Conservation (phyloP, 2,113 vertebrate species). For the Stegostoma tigrinum region DNA sequence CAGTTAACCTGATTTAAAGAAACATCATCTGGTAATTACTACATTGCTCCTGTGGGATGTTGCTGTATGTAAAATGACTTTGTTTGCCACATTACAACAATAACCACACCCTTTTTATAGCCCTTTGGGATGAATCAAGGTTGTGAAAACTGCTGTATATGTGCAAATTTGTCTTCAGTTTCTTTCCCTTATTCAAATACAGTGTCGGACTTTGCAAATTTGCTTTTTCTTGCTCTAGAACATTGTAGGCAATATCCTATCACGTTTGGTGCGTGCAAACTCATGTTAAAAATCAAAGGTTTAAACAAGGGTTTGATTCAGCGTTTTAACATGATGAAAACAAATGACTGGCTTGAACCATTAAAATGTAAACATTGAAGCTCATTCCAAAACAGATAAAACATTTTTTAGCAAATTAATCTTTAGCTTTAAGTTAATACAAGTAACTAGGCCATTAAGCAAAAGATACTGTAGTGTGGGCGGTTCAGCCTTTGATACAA, state of each 20-base stretch:
- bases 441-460: not conserved
- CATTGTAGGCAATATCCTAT: not conserved
- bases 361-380: not conserved
- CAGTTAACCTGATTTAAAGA: too few relatives aligned
- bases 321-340: not conserved
- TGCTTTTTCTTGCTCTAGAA: not conserved
- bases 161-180: not conserved
- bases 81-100: not conserved
- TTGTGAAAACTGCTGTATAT: not conserved
- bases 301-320: not conserved
- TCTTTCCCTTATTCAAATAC: not conserved
- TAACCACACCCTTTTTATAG: not conserved
- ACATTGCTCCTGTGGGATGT: too few relatives aligned
- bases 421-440: not conserved
- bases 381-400: not conserved
- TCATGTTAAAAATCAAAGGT: not conserved
- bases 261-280: not conserved
- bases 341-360: not conserved
- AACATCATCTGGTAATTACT: too few relatives aligned
- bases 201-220: not conserved
- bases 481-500: slow-evolving; percentile 63
- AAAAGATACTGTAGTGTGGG: slow-evolving; percentile 68
- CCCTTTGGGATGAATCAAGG: not conserved
- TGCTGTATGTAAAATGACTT: too few relatives aligned
- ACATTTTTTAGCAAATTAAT: not conserved